Base-by-base conservation (phyloP, 2,888 invertebrate species). In the Nemotelus nigrinus region DNA sequence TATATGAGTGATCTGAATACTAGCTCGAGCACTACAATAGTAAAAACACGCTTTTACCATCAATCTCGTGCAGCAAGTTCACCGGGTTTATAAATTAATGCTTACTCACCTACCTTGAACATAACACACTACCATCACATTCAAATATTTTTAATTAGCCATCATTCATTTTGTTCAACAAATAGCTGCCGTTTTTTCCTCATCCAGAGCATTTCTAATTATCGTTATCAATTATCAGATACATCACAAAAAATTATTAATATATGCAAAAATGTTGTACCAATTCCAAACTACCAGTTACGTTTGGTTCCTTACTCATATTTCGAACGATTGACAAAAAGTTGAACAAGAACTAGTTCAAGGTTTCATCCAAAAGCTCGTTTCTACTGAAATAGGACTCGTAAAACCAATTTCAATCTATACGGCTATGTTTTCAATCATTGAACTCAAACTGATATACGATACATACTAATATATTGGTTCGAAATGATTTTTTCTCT, bases 261-360 rank as follows among this genome's bases (percentile, higher is more conserved):
- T 60, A 2, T 60, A 60, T 60, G n/a, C 60, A 60, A 60, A 60
- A 39, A 7, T 60, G 60, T 3, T 7, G 41, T 41, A 41, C 25
- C 43, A 25, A 7, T 43, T 41, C 7, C 3, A 39, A 60, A 60
- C 41, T 60, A 39, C 25, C n/a, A 45, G 45, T 7, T n/a, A 25
- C 25, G 3, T 8, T n/a, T 50, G 50, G 50, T 68, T 68, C 67
- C 67, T 68, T 47, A 68, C 50, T 50, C 50, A 50, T 68, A 25
- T 68, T n/a, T 50, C 44, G 67, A 48, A 2, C 50, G n/a, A 2
- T 6, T 48, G 4, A 25, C 25, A 2, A 3, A 65, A 68, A 47
- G 43, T 47, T 48, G 5, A 45, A 43, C 48, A 74, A 74, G 74
- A 74, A 74, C 60, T 74, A 60, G 74, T 74, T 74, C 74, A 74